Evolutionary conservation across 2,797 vertebrate genomes (phyloP).

Genomic region (Schizothorax lantsangensis): DNA sequence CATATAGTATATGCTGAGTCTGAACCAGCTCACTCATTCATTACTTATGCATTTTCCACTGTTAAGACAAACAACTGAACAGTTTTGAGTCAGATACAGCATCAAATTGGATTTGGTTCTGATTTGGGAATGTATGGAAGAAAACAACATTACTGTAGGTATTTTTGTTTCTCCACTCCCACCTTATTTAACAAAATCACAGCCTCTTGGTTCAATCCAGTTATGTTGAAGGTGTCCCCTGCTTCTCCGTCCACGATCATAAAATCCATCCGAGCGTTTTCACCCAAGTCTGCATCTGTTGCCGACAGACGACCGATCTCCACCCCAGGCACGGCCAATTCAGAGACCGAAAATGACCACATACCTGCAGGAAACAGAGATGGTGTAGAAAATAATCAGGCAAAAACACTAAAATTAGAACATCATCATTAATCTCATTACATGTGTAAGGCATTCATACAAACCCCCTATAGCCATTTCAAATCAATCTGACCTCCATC

Average conservation of each 20-base stretch:
- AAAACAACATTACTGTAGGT: constrained; percentile 21
- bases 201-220: constrained; percentile 79
- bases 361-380: constrained; percentile 73
- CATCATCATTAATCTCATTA: constrained; percentile 31
- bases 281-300: constrained; percentile 85
- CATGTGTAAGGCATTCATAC: background rate
- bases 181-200: constrained; percentile 84
- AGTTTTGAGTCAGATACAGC: constrained; percentile 24
- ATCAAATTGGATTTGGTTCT: constrained; percentile 15
- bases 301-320: constrained; percentile 88
- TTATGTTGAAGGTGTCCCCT: constrained; percentile 85
- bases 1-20: background rate
- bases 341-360: constrained; percentile 90
- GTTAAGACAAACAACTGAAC: constrained; percentile 12
- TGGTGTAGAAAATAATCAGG: constrained; percentile 4
- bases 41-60: background rate
- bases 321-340: constrained; percentile 85
- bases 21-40: background rate
- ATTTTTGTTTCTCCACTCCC: constrained; percentile 42
- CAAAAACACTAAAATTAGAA: constrained; percentile 1
- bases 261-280: constrained; percentile 87
- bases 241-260: constrained; percentile 83
- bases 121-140: constrained; percentile 5
- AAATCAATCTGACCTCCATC: constrained; percentile 13
- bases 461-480: constrained; percentile 6